Evolutionary conservation across 1,140 invertebrate genomes (phyloP).

Genomic region (Hycleus cichorii): DNA sequence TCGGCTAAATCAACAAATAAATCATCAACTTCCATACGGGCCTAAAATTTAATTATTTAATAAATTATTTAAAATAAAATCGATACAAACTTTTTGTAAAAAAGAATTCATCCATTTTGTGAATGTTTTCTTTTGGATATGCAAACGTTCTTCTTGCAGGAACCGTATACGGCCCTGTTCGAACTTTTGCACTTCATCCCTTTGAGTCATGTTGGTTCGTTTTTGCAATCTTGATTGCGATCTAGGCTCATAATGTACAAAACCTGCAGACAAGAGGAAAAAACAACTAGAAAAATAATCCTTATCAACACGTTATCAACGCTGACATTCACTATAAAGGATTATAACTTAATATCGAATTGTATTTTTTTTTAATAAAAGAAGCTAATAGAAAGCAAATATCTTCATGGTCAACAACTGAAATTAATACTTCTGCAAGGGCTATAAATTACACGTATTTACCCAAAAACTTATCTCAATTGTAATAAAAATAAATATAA

Average conservation of each 20-base stretch:
- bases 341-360: neutral
- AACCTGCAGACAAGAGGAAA: conserved; percentile 31
- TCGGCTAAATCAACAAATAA: conserved; percentile 94
- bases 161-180: conserved; percentile 94
- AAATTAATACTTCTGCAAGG: neutral
- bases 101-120: conserved; percentile 99
- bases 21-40: conserved; percentile 94
- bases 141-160: conserved; percentile 91
- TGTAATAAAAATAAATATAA: neutral
- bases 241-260: conserved; percentile 36
- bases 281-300: neutral
- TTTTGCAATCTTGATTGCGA: conserved; percentile 28
- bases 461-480: neutral
- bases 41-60: conserved; percentile 45
- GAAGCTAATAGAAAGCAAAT: neutral
- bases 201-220: conserved; percentile 73
- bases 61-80: too few relatives aligned
- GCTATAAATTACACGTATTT: neutral
- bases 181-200: conserved; percentile 87
- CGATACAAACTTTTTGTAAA: conserved; percentile 62
- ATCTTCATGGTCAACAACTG: neutral
- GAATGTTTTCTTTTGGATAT: conserved; percentile 99
- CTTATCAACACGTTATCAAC: neutral
- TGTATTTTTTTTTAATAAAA: neutral
- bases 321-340: too few relatives aligned